Base-by-base conservation (phyloP, 2,113 vertebrate species). In the Hucho hucho region DNA sequence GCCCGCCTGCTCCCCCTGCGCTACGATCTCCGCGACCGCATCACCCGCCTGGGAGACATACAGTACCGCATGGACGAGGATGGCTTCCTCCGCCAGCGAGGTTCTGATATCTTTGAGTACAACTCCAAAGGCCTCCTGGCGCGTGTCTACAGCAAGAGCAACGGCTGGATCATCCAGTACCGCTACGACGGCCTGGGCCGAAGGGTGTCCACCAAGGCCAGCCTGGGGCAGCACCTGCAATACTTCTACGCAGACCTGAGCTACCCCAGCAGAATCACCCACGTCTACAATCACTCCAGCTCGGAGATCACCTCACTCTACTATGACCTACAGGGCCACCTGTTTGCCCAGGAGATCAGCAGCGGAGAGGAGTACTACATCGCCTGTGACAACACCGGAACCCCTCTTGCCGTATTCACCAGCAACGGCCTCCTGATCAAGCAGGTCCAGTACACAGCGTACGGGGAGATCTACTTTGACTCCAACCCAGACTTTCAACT, bases 271-370 rank as follows among this genome's bases (percentile, higher is more conserved):
- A 91, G 97, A 78, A 97, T 99, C 78, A 99, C 98, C 0, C 98
- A 99, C 0, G 94, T 99, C 0, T 99, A 99, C 86, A 99, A 99
- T 87, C 98, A 99, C 79, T 98, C 97, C 0, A 98, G 96, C 75
- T 97, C 97, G 3, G 97, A 99, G 89, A 99, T 99, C 81, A 99
- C 97, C 1, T 98, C 97, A 18, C 92, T 99, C 18, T 99, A 99
- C 82, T 99, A 99, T 18, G 97, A 99, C 79, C 94, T 99, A 49
- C 98, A 99, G 79, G 98, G 97, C 16, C 98, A 99, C 72, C 93
- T 99, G 74, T 99, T 99, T 56, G 97, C 98, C 24, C 98, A 99
- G 97, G 98, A 99, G 85, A 96, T 98, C 79, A 99, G 97, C 89
- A 98, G 95, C 1, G 97, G 98, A 6, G 96, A 98, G 1, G 98